Evolutionary conservation across 23 tunicate species (phyloP).

Genomic region (Halocynthia roretzi): DNA sequence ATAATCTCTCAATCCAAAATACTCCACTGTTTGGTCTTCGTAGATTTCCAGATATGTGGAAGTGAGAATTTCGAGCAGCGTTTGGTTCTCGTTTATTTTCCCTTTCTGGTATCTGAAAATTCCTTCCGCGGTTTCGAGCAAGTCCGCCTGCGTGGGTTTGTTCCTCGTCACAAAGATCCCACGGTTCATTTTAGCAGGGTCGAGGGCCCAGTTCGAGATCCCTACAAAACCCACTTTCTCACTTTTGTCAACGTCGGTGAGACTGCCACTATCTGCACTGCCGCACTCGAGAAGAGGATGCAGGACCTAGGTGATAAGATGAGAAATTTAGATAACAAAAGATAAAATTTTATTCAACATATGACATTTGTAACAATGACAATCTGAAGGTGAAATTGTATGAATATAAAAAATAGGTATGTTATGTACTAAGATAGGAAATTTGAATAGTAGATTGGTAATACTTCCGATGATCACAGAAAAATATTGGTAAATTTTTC

Average conservation of each 20-base stretch:
- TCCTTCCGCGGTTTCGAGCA: slow-evolving; percentile 55
- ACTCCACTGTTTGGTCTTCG: slow-evolving; percentile 39
- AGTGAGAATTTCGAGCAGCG: slow-evolving; percentile 28
- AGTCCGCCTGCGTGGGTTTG: slow-evolving; percentile 44
- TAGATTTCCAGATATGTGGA: slow-evolving; percentile 45
- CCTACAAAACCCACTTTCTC: slow-evolving; percentile 88
- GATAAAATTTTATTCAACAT: no score
- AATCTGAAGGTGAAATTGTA: no score
- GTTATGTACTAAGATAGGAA: not conserved
- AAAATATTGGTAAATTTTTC: no score
- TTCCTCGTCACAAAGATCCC: slow-evolving; percentile 78
- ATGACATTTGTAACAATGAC: no score
- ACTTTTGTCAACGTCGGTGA: not conserved
- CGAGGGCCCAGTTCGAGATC: slow-evolving; percentile 90
- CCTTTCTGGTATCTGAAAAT: slow-evolving; percentile 20
- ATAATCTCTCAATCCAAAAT: slow-evolving; percentile 82
- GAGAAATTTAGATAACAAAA: not conserved
- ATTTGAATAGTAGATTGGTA: not conserved
- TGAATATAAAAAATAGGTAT: not conserved
- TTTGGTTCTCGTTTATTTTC: slow-evolving; percentile 25
- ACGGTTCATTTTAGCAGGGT: slow-evolving; percentile 90
- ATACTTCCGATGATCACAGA: no score
- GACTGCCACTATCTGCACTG: not conserved
- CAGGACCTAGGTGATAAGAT: slow-evolving; percentile 25
- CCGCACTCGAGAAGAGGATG: slow-evolving; percentile 60